Evolutionary conservation across 2,113 vertebrate genomes (phyloP).

Genomic region (Trichomycterus rosablanca): DNA sequence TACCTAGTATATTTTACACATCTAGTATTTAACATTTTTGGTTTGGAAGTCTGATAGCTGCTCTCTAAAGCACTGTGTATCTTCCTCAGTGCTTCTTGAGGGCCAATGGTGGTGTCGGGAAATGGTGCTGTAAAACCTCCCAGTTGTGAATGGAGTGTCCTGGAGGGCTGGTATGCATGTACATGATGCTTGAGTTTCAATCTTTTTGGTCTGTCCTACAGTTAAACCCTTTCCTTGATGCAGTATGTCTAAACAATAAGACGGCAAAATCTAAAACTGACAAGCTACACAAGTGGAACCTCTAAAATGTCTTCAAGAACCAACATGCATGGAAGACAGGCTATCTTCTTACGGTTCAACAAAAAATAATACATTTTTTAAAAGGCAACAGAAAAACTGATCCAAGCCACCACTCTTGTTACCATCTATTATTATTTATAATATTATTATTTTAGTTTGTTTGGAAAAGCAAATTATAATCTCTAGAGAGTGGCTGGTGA

Average conservation of each 20-base stretch:
- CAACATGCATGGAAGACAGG: slow-evolving; percentile 77
- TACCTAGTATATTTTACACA: not conserved
- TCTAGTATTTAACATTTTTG: slow-evolving; percentile 60
- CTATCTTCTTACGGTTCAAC: slow-evolving; percentile 59
- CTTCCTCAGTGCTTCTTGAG: slow-evolving; percentile 46
- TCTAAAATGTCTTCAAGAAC: slow-evolving; percentile 56
- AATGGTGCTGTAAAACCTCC: not conserved
- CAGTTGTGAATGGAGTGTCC: slow-evolving; percentile 48
- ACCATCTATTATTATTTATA: too few relatives aligned
- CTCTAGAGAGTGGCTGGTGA: too few relatives aligned
- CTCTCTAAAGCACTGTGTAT: too few relatives aligned
- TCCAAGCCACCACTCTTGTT: too few relatives aligned
- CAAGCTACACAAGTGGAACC: slow-evolving; percentile 37
- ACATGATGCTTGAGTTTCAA: too few relatives aligned
- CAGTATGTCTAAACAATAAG: too few relatives aligned
- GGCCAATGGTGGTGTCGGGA: too few relatives aligned
- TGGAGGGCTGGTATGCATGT: slow-evolving; percentile 11
- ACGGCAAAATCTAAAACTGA: too few relatives aligned
- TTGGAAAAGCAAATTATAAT: too few relatives aligned
- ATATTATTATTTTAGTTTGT: too few relatives aligned
- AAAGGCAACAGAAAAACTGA: too few relatives aligned
- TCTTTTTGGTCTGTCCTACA: slow-evolving; percentile 71
- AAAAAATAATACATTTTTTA: not conserved
- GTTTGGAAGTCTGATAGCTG: too few relatives aligned
- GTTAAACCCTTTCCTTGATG: slow-evolving; percentile 65